Base-by-base conservation (phyloP, 2,888 invertebrate genomes). In the Phyllotreta cruciferae region DNA sequence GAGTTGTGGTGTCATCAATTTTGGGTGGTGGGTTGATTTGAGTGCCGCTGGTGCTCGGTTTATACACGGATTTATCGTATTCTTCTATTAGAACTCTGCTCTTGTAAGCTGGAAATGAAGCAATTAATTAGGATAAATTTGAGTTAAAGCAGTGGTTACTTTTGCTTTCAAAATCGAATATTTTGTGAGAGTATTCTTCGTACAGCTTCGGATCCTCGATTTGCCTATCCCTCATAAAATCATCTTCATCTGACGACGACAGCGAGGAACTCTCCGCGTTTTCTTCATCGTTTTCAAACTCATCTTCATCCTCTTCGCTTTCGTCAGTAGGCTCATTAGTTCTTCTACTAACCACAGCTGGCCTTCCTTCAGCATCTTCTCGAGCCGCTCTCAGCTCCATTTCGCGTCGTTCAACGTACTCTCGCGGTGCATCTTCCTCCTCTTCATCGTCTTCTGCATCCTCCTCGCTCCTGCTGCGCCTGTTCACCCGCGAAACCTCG, bases 121-220 rank as follows among this genome's bases (percentile, higher is more conserved):
- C 10, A 14, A 60, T 58, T 50, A 42, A 56, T 53, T 61, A 39
- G 7, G 57, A 45, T 39, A 64, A 42, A 7, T 38, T 13, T 34
- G 58, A 65, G 36, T 60, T 57, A 47, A n/a, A n/a, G n/a, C n/a
- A n/a, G n/a, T n/a, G n/a, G 41, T 55, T 13, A 62, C 66, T 67
- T 62, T 67, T 70, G 8, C 73, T 72, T 34, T 65, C 67, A 60
- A 74, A 80, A 71, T 80, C 80, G 63, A 79, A 79, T 6, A 80
- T 79, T 50, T 74, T 73, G 50, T 77, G 74, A 34, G 74, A 57
- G 56, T 77, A 79, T 10, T 68, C 72, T 7, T 70, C 71, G 56
- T 75, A 76, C 63, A 78, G 76, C 50, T 74, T 49, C 2, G 54
- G 34, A 11, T 61, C 36, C 8, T 38, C 36, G 39, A 53, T 14